Evolutionary conservation across 1,140 invertebrate genomes (phyloP).

Genomic region (Mesaphorura yosii): DNA sequence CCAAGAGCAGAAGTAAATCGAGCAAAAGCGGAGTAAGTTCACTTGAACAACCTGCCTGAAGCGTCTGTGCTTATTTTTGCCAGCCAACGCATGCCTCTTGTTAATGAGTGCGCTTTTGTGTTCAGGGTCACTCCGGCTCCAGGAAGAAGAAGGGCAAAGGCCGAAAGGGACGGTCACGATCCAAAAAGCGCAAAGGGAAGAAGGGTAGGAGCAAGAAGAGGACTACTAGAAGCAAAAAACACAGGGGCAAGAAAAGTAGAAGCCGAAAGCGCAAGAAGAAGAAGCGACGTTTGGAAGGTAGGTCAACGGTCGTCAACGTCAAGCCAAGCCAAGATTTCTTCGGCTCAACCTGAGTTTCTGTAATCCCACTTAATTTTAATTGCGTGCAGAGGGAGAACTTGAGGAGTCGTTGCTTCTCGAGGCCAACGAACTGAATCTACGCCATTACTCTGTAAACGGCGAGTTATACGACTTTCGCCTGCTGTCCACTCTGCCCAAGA

Average conservation of each 20-base stretch:
- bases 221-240: conserved; percentile 16
- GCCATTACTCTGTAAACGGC: conserved; percentile 23
- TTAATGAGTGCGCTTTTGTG: too few species aligned
- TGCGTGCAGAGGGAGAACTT: conserved; percentile 21
- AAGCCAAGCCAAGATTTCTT: neutral
- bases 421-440: conserved; percentile 22
- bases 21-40: neutral
- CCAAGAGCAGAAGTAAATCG: neutral
- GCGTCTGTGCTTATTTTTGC: too few species aligned
- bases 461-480: conserved; percentile 22
- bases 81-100: neutral
- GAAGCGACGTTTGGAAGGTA: conserved; percentile 3
- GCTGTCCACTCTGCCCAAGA: conserved; percentile 13
- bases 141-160: conserved; percentile 2
- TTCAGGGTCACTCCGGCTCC: too few species aligned
- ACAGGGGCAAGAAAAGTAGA: conserved; percentile 15
- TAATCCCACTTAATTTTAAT: neutral
- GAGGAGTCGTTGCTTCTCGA: conserved; percentile 20
- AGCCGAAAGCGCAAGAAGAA: conserved; percentile 22
- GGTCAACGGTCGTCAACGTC: too few species aligned
- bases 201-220: conserved; percentile 5
- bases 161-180: neutral
- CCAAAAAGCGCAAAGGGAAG: neutral
- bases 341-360: neutral
- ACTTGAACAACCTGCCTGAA: too few species aligned